Base-by-base conservation (phyloP, 2,797 vertebrate genomes). In the Phataginus tetradactyla region DNA sequence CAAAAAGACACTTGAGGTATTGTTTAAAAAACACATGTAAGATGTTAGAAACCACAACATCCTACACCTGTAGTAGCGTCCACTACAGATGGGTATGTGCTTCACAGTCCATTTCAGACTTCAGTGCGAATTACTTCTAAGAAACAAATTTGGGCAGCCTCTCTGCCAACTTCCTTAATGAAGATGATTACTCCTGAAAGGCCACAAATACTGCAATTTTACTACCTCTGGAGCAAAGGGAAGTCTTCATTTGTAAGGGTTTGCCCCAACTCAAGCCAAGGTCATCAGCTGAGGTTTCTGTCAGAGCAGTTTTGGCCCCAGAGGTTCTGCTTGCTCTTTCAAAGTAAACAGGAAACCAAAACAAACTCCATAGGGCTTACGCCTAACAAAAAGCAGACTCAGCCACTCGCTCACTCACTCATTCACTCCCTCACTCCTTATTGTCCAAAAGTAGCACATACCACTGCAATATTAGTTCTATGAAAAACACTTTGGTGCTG, bases 11-110 rank as follows among this genome's bases (percentile, higher is more conserved):
- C 93, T 98, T 66, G 71, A 98, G 94, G 94, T 79, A 88, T 97
- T 98, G 97, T 98, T 98, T 97, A 95, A 97, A 96, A 93, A 98
- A 97, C 97, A 96, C 93, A 94, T 98, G 98, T 97, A 97, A 98
- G 97, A 97, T 78, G 94, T 98, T 97, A 98, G 98, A 96, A 98
- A 92, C 74, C 98, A 95, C 95, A 98, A 97, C 96, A 98, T 96
- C 96, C 98, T 96, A 98, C 98, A 98, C 97, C 98, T 99, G 98
- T 97, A 96, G 98, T 98, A 98, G 98, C 97, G 98, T 12, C 7
- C 7, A 69, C 84, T 97, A 66, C 98, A 98, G 98, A 98, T 97
- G 98, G 94, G 89, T 93, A 93, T 69, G 69, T 64, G 53, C 94
- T 87, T 25, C 69, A 49, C 71, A 92, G 77, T 21, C 83, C 80